Evolutionary conservation across 2,797 vertebrate species (phyloP), one percentile per base, ranked within the genome.

Genomic region (Coregonus sp.): DNA sequence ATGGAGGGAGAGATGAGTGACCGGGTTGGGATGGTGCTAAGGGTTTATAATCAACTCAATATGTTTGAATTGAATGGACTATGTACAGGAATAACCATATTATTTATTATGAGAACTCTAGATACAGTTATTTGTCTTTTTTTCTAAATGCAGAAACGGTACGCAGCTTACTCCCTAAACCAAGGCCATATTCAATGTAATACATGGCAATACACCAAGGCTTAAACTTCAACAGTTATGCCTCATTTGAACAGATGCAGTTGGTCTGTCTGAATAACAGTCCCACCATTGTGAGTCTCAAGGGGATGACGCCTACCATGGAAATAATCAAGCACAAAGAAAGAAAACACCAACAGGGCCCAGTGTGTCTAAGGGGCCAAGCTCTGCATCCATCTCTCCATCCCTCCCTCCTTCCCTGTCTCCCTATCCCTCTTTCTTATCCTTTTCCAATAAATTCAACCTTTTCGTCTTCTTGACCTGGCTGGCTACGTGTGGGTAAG

Each of bases 221-320:
- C 56, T 16, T 16, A 73, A 61, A 9, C 54, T 61, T 40, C n/a
- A 59, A 69, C 47, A n/a, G 72, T 25, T 29, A 33, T 70, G 73
- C 73, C 67, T 81, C 25, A 59, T 72, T 82, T 66, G 40, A 78
- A 78, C 70, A 76, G 73, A 73, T 29, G 63, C 85, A 75, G 83
- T 73, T 80, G 59, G 59, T 25, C 20, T 81, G 82, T 77, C 88
- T 90, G 83, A 82, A 85, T 75, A 79, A 87, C 87, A 89, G 89
- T 86, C 84, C 84, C 85, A 86, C 89, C 86, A 89, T 89, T 91
- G 87, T 89, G 84, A 85, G 80, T 82, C 86, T 92, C 89, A 74
- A 82, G 86, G 86, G 89, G 89, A 90, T 93, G 82, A 90, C 75
- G 78, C 86, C 89, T 85, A 80, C 81, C 83, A 81, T 87, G 80